These are phyloP conservation scores for Ia io DNA, from an alignment of 2,113 vertebrate species.

Conservation along the genomic window DNA sequence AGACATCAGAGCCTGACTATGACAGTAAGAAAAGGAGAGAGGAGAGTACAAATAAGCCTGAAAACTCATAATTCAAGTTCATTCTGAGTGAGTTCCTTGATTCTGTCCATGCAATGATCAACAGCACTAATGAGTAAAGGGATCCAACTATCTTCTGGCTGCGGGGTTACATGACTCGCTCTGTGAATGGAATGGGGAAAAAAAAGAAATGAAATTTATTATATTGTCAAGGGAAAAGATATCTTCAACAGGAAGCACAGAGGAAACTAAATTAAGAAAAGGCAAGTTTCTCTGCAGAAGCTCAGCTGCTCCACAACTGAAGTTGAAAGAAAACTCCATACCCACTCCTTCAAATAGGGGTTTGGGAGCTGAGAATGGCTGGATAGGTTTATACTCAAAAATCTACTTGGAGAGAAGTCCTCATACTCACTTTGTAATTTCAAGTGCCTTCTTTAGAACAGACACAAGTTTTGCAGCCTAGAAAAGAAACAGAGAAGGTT, in stretches of 20 bases:
- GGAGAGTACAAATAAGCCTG: not conserved
- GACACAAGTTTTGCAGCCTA: constrained; percentile 90
- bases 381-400: not conserved
- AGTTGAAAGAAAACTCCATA: not conserved
- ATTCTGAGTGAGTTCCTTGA: constrained; percentile 85
- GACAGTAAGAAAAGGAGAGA: not conserved
- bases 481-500: constrained; percentile 63
- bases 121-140: constrained; percentile 89
- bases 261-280: not conserved
- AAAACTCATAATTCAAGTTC: constrained; percentile 78
- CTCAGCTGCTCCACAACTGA: not conserved
- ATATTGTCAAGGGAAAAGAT: not conserved
- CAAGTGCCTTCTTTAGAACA: constrained; percentile 90
- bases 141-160: constrained; percentile 91
- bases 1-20: constrained; percentile 24
- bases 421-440: constrained; percentile 89
- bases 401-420: not conserved
- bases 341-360: not conserved
- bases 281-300: not conserved
- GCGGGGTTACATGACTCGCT: constrained; percentile 90
- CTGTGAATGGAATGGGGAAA: constrained; percentile 76
- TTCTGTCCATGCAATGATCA: constrained; percentile 92
- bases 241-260: not conserved
- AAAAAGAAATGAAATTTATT: constrained; percentile 57
- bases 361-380: not conserved